Evolutionary conservation across 2,888 invertebrate species (phyloP), one percentile per base, ranked within the genome.

Genomic region (Strigamia crassipes): DNA sequence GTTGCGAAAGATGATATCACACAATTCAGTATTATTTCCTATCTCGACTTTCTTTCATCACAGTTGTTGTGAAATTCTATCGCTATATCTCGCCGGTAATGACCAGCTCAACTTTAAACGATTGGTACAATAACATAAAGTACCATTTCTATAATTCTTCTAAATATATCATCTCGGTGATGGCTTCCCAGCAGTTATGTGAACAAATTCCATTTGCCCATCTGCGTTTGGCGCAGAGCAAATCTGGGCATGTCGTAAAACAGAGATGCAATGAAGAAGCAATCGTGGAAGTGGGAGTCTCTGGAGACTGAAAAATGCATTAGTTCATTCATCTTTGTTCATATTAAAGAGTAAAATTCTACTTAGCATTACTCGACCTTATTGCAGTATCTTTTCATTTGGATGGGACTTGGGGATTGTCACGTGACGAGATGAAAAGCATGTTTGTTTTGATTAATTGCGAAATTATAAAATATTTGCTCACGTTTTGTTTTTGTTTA

Each of bases 191-290:
- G 23, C 46, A 18, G 61, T 12, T 18, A 66, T 66, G 8, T 66
- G 61, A 0, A 23, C 21, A 66, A 66, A 66, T 66, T 66, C 61
- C 61, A 23, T 18, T 21, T 66, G 61, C 18, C 61, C 61, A 66
- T 66, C 21, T 66, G 61, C 18, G 9, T 61, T 61, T 42, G 42
- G n/a, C 18, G 21, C 61, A 18, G 61, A 66, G 61, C 23, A 66
- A 66, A 66, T 66, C 61, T 66, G 61, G 61, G 0, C 10, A 18
- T 66, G 61, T 66, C 61, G 61, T 66, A 66, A 66, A 66, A 23
- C 61, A 21, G 61, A 66, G 23, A 66, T 66, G 61, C 61, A 18
- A 66, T 66, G 61, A 66, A 66, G 61, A 66, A 66, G 61, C 61
- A 66, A 66, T 66, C 61, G 61, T 4, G 61, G 8, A 66, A 66